These are phyloP conservation scores for Gambusia holbrooki DNA, from an alignment of 2,113 vertebrate genomes.

Conservation along the genomic window DNA sequence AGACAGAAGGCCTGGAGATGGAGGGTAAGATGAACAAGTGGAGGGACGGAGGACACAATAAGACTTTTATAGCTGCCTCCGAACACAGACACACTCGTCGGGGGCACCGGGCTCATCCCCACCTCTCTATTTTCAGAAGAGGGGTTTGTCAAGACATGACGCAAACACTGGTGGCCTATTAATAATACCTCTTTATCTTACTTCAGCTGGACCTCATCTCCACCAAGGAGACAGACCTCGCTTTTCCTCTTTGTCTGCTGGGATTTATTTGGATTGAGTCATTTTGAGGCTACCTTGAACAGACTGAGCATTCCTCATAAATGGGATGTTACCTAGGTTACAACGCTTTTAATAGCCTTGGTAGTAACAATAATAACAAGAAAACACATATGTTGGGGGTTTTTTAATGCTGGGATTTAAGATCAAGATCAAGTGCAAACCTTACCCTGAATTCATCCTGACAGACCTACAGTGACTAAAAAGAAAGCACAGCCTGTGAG, in stretches of 20 bases:
- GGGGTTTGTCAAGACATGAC: constrained; percentile 36
- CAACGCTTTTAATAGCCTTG: too few species aligned
- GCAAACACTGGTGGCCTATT: constrained; percentile 26
- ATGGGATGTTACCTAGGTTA: too few species aligned
- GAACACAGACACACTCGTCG: constrained; percentile 20
- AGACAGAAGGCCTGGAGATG: constrained; percentile 27
- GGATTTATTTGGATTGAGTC: background rate
- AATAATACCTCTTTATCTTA: constrained; percentile 33
- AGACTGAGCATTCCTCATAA: too few species aligned
- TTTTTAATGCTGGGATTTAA: too few species aligned
- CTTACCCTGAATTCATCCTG: too few species aligned
- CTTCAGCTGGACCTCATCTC: background rate
- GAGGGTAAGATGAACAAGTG: constrained; percentile 32
- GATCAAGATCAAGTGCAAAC: too few species aligned
- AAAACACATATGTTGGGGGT: too few species aligned
- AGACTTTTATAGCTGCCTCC: constrained; percentile 57
- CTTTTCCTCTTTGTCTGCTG: background rate
- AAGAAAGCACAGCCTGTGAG: too few species aligned
- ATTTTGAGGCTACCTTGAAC: too few species aligned
- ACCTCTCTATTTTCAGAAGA: constrained; percentile 53
- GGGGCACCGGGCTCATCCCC: constrained; percentile 11
- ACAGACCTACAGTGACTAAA: too few species aligned
- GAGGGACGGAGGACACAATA: constrained; percentile 34
- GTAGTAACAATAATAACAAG: too few species aligned
- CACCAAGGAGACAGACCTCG: constrained; percentile 1